Evolutionary conservation across 2,797 vertebrate genomes (phyloP).

Genomic region (Oreortyx pictus): DNA sequence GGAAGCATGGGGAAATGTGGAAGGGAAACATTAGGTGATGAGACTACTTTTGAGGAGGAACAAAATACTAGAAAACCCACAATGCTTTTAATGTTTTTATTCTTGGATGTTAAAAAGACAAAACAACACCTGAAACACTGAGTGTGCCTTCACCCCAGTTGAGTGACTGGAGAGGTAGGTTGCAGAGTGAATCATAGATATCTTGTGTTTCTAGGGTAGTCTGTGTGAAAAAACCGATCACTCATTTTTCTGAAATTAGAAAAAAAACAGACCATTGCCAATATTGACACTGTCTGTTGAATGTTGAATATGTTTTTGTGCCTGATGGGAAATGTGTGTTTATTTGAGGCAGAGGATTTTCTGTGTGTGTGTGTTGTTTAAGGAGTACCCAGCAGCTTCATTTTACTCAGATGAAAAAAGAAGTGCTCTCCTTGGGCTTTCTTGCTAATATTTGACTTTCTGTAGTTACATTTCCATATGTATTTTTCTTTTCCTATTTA

Average conservation of each 20-base stretch:
- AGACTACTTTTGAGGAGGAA: conserved; percentile 26
- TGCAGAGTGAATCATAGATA: conserved; percentile 53
- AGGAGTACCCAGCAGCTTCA: conserved; percentile 25
- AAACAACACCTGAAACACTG: conserved; percentile 46
- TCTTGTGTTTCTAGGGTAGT: conserved; percentile 19
- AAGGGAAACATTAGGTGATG: neutral
- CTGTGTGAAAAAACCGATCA: conserved; percentile 10
- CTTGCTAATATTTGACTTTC: conserved; percentile 41
- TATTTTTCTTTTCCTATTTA: conserved; percentile 18
- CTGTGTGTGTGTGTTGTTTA: neutral
- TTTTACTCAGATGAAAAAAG: conserved; percentile 26
- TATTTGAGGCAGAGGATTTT: conserved; percentile 51
- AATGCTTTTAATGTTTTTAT: conserved; percentile 23
- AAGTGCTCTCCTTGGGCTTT: neutral
- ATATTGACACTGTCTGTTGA: conserved; percentile 38
- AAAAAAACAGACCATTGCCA: neutral
- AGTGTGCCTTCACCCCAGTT: conserved; percentile 33
- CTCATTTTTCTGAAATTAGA: neutral
- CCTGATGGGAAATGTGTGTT: conserved; percentile 39
- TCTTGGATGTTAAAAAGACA: conserved; percentile 49
- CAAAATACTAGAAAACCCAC: conserved; percentile 14
- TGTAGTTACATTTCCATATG: conserved; percentile 16
- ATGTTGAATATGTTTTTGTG: conserved; percentile 25
- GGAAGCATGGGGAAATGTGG: neutral
- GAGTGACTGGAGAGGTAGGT: conserved; percentile 37